Evolutionary conservation across 2,113 vertebrate species (phyloP).

Genomic region (Canis aureus): DNA sequence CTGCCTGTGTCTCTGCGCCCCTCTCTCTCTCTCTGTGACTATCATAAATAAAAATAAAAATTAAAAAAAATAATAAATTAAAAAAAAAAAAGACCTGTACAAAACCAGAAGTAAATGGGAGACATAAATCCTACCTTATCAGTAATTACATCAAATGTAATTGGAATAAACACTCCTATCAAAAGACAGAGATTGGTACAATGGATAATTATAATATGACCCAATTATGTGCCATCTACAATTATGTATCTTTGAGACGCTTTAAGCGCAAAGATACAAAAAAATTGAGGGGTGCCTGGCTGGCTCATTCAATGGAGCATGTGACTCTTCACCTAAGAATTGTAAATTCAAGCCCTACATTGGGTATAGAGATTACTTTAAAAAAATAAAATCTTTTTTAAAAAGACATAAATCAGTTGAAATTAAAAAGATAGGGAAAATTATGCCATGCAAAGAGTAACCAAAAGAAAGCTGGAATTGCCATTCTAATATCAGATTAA

Average conservation of each 20-base stretch:
- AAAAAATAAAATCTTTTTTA: not conserved
- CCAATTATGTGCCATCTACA: not conserved
- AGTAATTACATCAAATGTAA: conserved; percentile 28
- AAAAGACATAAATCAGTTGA: not conserved
- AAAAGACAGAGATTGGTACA: not conserved
- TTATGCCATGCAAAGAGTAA: not conserved
- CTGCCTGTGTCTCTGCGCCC: too few relatives aligned
- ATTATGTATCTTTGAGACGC: not conserved
- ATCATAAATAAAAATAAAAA: too few relatives aligned
- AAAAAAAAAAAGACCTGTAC: not conserved
- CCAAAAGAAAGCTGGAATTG: not conserved
- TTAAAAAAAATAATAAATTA: too few relatives aligned
- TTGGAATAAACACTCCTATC: not conserved
- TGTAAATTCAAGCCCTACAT: not conserved
- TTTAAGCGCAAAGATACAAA: not conserved
- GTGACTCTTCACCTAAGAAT: not conserved
- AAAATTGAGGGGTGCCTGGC: not conserved
- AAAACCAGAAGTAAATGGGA: not conserved
- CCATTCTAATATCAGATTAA: not conserved
- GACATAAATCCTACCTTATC: not conserved
- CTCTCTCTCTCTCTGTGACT: too few relatives aligned
- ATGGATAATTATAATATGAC: not conserved
- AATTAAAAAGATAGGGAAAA: not conserved
- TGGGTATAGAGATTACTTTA: not conserved
- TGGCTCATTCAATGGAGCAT: not conserved